Percentiles rank a stretch among this genome's conserved stretches.
These are phyloP conservation scores for Coenobita brevimanus DNA, from an alignment of 1,140 invertebrate genomes.

Conservation along the genomic window DNA sequence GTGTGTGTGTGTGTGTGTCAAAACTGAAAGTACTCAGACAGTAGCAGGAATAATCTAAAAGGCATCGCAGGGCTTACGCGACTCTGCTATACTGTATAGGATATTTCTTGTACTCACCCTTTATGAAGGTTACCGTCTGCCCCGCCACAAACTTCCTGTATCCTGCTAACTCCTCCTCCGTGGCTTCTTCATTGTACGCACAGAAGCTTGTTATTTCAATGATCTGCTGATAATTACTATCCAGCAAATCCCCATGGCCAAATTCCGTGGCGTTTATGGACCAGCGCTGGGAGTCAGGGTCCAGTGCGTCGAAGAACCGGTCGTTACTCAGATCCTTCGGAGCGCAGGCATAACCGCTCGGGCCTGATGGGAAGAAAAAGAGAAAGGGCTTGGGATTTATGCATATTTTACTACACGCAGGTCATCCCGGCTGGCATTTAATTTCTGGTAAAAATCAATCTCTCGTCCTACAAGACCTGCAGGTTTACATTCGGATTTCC, in stretches of 20 bases:
- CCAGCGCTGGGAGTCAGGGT: conserved; percentile 57
- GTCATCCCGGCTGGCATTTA: too few relatives aligned
- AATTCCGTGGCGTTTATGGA: conserved; percentile 69
- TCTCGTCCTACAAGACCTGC: too few relatives aligned
- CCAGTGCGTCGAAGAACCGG: conserved; percentile 69
- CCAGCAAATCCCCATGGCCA: conserved; percentile 69
- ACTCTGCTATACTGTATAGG: too few relatives aligned
- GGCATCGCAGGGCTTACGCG: too few relatives aligned
- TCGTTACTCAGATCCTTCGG: conserved; percentile 63
- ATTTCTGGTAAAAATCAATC: too few relatives aligned
- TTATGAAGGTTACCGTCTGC: conserved; percentile 1
- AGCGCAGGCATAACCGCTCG: conserved; percentile 55
- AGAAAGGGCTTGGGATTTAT: background rate
- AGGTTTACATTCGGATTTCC: too few relatives aligned
- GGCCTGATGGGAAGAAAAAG: background rate
- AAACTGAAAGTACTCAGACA: too few relatives aligned
- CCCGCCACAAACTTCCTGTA: conserved; percentile 23
- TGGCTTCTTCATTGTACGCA: background rate
- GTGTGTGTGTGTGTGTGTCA: too few relatives aligned
- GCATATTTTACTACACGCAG: too few relatives aligned
- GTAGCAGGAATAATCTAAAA: too few relatives aligned
- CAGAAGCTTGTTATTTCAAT: conserved; percentile 44
- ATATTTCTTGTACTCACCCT: conserved; percentile 25
- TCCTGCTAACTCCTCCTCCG: background rate
- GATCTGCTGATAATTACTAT: conserved; percentile 37